Evolutionary conservation across 2,113 vertebrate genomes (phyloP), one percentile per base, ranked within the genome.

Genomic region (Pygoscelis antarcticus): DNA sequence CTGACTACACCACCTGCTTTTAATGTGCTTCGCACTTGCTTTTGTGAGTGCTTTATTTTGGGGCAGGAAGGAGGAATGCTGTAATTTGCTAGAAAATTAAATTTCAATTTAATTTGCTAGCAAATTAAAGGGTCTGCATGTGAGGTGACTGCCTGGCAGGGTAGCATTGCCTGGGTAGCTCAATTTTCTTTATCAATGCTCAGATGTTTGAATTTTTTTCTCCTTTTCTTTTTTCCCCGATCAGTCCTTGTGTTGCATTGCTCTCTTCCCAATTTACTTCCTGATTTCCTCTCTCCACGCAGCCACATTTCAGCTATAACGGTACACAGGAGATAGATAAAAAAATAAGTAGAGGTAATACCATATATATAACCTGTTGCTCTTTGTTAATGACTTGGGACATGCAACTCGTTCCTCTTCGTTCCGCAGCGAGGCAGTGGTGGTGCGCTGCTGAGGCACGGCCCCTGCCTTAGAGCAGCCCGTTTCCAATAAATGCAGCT

Each of bases 341-440:
- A 8, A 38, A 65, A 47, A 13, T 36, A 36, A 44, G 36, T 2
- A 16, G 49, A 32, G 49, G 13, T n/a, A 47, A 11, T 30, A 25
- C n/a, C 18, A 7, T 10, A 17, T 29, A 5, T 22, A 27, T 11
- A 27, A 69, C 78, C 78, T 66, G 74, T 71, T 68, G 36, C 78
- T 57, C 54, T 29, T n/a, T 38, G 19, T 55, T 47, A 32, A 22
- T 27, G 51, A 8, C 57, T 54, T 16, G 44, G 78, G 77, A 25
- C 19, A 6, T 6, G 27, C 9, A 2, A 1, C 86, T 61, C 0
- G 0, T 29, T 55, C 64, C 40, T 46, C 11, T 14, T 26, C 3
- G 10, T 46, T 38, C 54, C 30, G 79, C 57, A 26, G 72, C 0
- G 3, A 51, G 54, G 60, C 68, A 23, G 27, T 0, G 1, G 44